A percentile compares a stretch with the other conserved stretches of the same genome.
Conservation (phyloP, 2,113 vertebrate genomes). For the Gallinago undulata region DNA sequence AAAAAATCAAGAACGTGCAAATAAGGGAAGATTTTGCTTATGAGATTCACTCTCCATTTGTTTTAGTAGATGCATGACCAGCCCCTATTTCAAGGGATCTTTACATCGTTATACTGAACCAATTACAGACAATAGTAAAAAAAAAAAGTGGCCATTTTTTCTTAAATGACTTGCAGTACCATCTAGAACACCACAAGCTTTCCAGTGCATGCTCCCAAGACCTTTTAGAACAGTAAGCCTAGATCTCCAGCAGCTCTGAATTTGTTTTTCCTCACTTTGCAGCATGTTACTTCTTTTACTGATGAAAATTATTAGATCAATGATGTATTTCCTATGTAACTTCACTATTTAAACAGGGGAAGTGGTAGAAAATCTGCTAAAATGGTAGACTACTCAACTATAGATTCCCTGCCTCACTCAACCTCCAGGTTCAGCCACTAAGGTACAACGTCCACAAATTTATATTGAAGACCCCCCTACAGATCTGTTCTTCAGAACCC, state of each 20-base stretch:
- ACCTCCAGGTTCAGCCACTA: background rate
- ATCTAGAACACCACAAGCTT: background rate
- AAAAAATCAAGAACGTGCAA: background rate
- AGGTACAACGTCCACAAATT: background rate
- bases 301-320: background rate
- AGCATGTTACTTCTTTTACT: background rate
- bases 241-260: background rate
- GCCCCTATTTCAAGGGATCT: background rate
- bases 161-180: background rate
- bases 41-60: background rate
- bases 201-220: background rate
- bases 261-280: background rate
- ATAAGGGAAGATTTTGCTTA: background rate
- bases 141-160: background rate
- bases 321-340: background rate
- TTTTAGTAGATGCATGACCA: background rate
- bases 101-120: background rate
- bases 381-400: background rate
- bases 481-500: background rate
- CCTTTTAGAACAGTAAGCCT: background rate
- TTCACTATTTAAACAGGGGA: background rate
- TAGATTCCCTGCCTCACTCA: background rate
- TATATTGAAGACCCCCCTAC: fast-evolving
- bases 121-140: background rate
- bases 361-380: background rate